phyloP scores from a whole-genome alignment of 2,113 vertebrate genomes.

The Pelecanoides urinatrix region DNA sequence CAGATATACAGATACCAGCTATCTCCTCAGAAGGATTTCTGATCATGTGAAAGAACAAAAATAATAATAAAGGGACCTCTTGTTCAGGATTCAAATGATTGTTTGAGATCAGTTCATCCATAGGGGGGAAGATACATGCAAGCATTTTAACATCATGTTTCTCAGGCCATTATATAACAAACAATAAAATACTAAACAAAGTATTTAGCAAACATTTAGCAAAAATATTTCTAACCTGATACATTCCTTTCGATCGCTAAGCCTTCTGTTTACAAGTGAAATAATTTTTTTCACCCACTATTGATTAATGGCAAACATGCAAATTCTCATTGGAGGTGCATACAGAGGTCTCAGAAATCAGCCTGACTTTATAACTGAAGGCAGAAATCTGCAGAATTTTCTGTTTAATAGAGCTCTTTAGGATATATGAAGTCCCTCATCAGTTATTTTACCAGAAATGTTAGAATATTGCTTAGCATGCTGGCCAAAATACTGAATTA shows the following conservation, averaged over 20 bases:
- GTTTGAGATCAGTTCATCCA: neutral
- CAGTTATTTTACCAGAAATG: neutral
- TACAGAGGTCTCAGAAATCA: neutral
- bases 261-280: neutral
- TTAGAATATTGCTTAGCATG: neutral
- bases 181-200: neutral
- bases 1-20: conserved; percentile 6
- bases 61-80: neutral
- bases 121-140: neutral
- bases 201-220: neutral
- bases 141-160: neutral
- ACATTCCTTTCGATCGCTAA: neutral
- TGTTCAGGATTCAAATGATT: neutral
- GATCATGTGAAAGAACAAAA: neutral
- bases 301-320: neutral
- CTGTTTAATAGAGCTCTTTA: neutral
- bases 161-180: neutral
- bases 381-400: neutral
- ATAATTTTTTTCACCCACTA: neutral
- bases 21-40: conserved; percentile 17
- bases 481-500: neutral
- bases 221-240: neutral
- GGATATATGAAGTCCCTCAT: neutral
- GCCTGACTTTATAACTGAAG: neutral
- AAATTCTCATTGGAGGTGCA: neutral